phyloP scores from a whole-genome alignment of 1,140 invertebrate genomes.

The Aethina tumida region DNA sequence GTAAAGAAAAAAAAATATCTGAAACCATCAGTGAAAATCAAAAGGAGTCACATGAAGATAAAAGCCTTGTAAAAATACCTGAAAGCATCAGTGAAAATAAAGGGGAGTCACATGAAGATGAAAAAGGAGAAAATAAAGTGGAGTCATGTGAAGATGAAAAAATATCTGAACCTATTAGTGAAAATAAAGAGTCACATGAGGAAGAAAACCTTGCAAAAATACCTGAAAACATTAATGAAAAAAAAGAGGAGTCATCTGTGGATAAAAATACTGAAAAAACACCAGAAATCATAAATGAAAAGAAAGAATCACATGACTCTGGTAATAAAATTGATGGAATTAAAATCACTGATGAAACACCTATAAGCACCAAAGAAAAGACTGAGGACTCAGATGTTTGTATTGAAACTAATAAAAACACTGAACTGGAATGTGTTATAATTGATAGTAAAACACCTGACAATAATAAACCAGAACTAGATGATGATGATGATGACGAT shows the following conservation, averaged over 20 bases:
- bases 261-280: neutral
- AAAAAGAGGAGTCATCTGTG: constrained; percentile 1
- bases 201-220: neutral
- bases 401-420: too few species aligned
- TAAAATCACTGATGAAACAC: too few species aligned
- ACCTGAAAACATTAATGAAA: constrained; percentile 1
- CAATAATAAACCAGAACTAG: too few species aligned
- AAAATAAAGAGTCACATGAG: neutral
- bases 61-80: neutral
- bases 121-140: constrained; percentile 6
- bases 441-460: too few species aligned
- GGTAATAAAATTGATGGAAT: too few species aligned
- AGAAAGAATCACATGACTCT: too few species aligned
- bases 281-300: too few species aligned
- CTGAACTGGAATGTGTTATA: too few species aligned
- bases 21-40: neutral
- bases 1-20: constrained; percentile 8
- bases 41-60: constrained; percentile 3
- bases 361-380: too few species aligned
- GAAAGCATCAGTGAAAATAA: neutral
- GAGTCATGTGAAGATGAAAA: neutral
- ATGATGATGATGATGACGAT: too few species aligned
- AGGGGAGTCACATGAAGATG: neutral
- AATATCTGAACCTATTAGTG: neutral
- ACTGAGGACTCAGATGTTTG: too few species aligned